phyloP scores from a whole-genome alignment of 1,140 invertebrate genomes.

The Pemphigus obesinymphae region DNA sequence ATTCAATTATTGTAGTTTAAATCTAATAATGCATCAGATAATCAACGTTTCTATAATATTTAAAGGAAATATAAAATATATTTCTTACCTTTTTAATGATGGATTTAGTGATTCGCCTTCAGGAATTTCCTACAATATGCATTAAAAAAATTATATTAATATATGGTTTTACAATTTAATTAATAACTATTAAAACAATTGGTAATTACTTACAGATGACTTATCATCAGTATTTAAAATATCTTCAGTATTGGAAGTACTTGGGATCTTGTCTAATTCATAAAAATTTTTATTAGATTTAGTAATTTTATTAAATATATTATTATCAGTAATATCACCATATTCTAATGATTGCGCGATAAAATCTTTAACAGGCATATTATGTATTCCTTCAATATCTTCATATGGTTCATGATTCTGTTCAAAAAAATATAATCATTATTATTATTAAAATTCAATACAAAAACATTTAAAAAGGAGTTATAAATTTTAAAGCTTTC shows the following conservation, averaged over 20 bases:
- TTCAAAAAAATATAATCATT: not conserved
- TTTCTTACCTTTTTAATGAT: constrained; percentile 1
- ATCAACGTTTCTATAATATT: constrained; percentile 18
- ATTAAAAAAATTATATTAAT: not conserved
- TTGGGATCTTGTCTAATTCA: not conserved
- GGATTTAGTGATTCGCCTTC: not conserved
- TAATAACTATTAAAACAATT: not conserved
- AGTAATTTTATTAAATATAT: not conserved
- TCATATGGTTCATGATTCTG: not conserved
- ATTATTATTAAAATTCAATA: not conserved
- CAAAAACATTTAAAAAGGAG: too few species aligned
- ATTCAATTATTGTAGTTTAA: not conserved
- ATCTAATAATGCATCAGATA: not conserved
- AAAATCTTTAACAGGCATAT: not conserved
- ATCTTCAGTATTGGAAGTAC: not conserved
- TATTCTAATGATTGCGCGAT: not conserved
- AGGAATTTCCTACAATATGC: not conserved
- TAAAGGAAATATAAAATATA: not conserved
- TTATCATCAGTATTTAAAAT: not conserved
- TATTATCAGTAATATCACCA: not conserved
- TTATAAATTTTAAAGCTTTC: too few species aligned
- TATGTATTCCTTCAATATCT: not conserved
- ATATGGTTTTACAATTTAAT: not conserved
- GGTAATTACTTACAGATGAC: not conserved
- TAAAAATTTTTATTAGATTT: not conserved